Conservation (phyloP, 2,888 invertebrate genomes). For the Leptothorax acervorum region DNA sequence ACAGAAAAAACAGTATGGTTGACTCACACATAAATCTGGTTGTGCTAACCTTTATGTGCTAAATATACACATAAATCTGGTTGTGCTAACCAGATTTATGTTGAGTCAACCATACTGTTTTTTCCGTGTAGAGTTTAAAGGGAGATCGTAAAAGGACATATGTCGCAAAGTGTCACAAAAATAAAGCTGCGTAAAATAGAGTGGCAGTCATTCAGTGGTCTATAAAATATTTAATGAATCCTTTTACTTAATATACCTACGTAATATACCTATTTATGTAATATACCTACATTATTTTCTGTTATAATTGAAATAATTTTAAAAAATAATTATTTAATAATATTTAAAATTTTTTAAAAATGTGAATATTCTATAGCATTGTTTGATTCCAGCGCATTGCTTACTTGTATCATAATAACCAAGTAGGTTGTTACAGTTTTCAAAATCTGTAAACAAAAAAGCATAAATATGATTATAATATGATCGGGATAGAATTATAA, state of each 20-base stretch:
- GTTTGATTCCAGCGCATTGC: conserved; percentile 31
- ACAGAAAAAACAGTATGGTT: too few relatives aligned
- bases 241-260: not conserved
- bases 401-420: conserved; percentile 55
- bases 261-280: too few relatives aligned
- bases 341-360: not conserved
- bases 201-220: too few relatives aligned
- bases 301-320: not conserved
- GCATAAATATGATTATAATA: not conserved
- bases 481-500: not conserved
- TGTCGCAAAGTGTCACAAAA: not conserved
- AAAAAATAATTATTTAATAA: not conserved
- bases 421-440: conserved; percentile 48
- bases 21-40: too few relatives aligned
- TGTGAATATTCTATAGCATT: not conserved
- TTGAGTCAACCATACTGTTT: too few relatives aligned
- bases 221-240: not conserved
- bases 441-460: conserved; percentile 46
- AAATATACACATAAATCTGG: too few relatives aligned
- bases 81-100: too few relatives aligned
- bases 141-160: not conserved
- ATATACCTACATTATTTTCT: not conserved
- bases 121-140: too few relatives aligned
- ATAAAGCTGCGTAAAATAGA: conserved; percentile 1
- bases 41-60: too few relatives aligned